Conservation (phyloP, 1,140 invertebrate species). For the Diorhabda sublineata region DNA sequence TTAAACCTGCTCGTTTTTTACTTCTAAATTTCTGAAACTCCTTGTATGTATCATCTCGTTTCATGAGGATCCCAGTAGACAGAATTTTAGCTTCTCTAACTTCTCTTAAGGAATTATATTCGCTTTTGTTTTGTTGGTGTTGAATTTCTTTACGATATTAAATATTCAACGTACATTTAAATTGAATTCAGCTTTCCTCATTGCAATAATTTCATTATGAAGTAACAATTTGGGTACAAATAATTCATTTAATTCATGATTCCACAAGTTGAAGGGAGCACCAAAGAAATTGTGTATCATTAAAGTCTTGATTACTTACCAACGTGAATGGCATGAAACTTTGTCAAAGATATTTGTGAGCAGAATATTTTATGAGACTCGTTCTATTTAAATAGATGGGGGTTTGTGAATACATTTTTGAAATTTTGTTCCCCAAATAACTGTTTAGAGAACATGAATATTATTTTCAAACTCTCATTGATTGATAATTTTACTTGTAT, state of each 20-base stretch:
- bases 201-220: background rate
- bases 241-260: constrained; percentile 13
- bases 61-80: too few species aligned
- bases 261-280: background rate
- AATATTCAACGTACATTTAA: too few species aligned
- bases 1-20: too few species aligned
- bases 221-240: constrained; percentile 6
- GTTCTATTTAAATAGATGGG: background rate
- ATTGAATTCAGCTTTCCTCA: background rate
- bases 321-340: constrained; percentile 12
- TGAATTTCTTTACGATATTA: too few species aligned
- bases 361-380: constrained; percentile 6
- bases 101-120: too few species aligned
- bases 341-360: background rate
- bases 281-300: constrained; percentile 12
- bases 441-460: background rate
- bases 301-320: constrained; percentile 10
- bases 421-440: background rate
- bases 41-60: too few species aligned
- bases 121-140: too few species aligned
- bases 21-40: too few species aligned
- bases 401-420: constrained; percentile 1
- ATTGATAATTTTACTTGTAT: too few species aligned
- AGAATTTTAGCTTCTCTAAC: too few species aligned
- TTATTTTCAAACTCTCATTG: too few species aligned